These are phyloP conservation scores for Pogonocherus hispidulus DNA, from an alignment of 2,888 invertebrate species.

Conservation along the genomic window DNA sequence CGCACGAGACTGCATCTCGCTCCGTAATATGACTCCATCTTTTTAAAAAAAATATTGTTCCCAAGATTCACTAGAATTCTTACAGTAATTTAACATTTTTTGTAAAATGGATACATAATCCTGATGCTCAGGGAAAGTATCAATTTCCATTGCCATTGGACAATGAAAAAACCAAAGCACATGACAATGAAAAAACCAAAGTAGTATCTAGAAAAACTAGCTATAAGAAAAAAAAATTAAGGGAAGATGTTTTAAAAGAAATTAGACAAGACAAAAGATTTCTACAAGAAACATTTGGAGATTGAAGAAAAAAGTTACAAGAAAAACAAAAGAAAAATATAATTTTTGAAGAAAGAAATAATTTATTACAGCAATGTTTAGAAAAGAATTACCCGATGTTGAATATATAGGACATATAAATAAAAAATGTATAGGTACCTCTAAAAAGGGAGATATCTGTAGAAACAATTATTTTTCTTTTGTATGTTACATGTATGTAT, in stretches of 20 bases:
- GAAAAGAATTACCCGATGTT: too few relatives aligned
- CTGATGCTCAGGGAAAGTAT: too few relatives aligned
- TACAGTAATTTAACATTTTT: too few relatives aligned
- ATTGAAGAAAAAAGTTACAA: conserved; percentile 4
- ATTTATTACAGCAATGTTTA: conserved; percentile 8
- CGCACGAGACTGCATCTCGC: neutral
- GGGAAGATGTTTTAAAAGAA: conserved; percentile 6
- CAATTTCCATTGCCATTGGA: too few relatives aligned
- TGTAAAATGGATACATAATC: too few relatives aligned
- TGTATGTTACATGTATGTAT: too few relatives aligned
- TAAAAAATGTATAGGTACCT: neutral
- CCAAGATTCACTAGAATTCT: too few relatives aligned
- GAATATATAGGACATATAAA: too few relatives aligned
- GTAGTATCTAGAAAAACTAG: too few relatives aligned
- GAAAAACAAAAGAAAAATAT: conserved; percentile 23
- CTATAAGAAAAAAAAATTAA: conserved; percentile 2
- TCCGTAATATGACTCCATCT: too few relatives aligned
- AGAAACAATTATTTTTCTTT: too few relatives aligned
- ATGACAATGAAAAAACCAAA: neutral
- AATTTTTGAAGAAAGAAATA: conserved; percentile 22
- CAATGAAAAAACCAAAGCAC: neutral
- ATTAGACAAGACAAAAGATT: conserved; percentile 16
- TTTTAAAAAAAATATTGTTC: neutral
- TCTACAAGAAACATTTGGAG: conserved; percentile 22
- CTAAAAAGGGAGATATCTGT: neutral